Conservation (phyloP, 2,888 invertebrate species). For the Aporophyla nigra region DNA sequence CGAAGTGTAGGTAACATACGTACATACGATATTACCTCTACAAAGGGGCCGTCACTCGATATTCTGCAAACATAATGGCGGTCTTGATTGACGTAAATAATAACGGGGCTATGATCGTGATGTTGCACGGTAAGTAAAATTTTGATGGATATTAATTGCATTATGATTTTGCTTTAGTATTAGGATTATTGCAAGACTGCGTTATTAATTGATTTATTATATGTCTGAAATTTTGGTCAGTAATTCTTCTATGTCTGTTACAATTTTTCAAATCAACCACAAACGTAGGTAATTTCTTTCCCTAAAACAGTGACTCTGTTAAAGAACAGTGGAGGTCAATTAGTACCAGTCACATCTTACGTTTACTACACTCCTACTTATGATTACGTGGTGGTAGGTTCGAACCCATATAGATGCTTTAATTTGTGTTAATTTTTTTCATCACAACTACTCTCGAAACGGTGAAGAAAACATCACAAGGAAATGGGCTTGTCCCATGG, state of each 20-base stretch:
- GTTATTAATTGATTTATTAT: not conserved
- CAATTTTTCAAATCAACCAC: no score
- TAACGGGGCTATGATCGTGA: conserved; percentile 9
- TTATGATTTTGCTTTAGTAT: not conserved
- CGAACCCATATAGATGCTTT: no score
- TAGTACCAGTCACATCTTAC: no score
- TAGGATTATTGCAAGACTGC: not conserved
- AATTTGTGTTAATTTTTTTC: no score
- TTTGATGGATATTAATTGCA: conserved; percentile 23
- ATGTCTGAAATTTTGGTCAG: not conserved
- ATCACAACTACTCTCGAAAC: no score
- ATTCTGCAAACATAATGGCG: conserved; percentile 35
- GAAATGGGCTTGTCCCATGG: no score
- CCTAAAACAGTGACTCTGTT: no score
- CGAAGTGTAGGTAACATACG: conserved; percentile 16
- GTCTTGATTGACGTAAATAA: conserved; percentile 44
- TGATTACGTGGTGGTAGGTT: no score
- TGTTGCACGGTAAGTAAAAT: conserved; percentile 22
- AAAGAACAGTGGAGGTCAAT: no score
- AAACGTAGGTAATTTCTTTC: no score
- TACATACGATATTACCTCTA: conserved; percentile 13
- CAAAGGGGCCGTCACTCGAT: conserved; percentile 44
- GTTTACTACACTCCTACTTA: no score
- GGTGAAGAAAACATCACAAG: no score
- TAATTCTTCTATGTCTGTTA: not conserved